Conservation (phyloP, 2,113 vertebrate species). For the Nansenia antarctica region DNA sequence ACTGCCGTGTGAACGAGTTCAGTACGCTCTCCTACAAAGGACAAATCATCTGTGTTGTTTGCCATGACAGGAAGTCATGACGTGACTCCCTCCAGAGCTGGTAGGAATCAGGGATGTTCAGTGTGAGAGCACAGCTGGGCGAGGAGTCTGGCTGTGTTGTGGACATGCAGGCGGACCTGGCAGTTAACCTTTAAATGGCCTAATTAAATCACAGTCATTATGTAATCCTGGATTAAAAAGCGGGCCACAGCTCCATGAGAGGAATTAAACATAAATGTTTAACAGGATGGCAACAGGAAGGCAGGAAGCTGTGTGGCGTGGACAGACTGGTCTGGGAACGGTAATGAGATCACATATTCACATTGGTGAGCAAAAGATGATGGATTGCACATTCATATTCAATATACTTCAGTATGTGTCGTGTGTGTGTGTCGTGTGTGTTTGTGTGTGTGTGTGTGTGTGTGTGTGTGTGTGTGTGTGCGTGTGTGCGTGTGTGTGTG, state of each 20-base stretch:
- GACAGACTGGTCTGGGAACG: too few species aligned
- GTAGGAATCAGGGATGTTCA: not conserved
- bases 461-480: not conserved
- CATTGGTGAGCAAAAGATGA: too few species aligned
- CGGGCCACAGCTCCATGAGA: conserved; percentile 33
- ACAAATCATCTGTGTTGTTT: too few species aligned
- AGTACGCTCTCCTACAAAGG: too few species aligned
- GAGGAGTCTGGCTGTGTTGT: conserved; percentile 12
- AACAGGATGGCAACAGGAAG: conserved; percentile 2
- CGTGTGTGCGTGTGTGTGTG: too few species aligned
- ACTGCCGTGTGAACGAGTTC: too few species aligned
- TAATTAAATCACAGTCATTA: conserved; percentile 65
- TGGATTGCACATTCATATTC: not conserved
- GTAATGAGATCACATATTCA: too few species aligned
- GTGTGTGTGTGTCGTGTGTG: not conserved
- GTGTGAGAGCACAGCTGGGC: not conserved
- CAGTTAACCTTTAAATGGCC: conserved; percentile 70
- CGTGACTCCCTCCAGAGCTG: too few species aligned
- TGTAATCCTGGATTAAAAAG: conserved; percentile 56
- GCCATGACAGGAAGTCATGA: not conserved
- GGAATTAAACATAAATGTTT: conserved; percentile 38
- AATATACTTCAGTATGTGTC: not conserved
- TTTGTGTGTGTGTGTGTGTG: not conserved
- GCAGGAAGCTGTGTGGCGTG: not conserved
- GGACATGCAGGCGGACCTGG: conserved; percentile 46